Conservation (phyloP, 2,888 invertebrate species). For the Amblyjoppa proteus region DNA sequence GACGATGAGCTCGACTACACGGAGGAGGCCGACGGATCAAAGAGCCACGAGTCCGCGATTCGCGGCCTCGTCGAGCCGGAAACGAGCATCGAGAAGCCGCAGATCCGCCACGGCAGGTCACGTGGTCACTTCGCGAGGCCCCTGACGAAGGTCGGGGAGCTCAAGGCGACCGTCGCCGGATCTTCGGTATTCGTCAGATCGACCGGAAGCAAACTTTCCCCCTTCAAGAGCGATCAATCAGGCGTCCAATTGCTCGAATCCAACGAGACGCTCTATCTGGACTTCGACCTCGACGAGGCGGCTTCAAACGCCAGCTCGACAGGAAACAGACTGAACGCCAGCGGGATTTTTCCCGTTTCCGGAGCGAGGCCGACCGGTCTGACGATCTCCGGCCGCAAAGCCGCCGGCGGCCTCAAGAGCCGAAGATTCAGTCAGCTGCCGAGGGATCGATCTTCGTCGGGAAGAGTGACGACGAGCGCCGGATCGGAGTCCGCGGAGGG, state of each 20-base stretch:
- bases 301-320: slow-evolving; percentile 19
- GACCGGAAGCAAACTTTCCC: background rate
- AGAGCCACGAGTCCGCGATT: slow-evolving; percentile 33
- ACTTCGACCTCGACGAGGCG: slow-evolving; percentile 57
- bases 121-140: slow-evolving; percentile 80
- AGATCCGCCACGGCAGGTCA: slow-evolving; percentile 86
- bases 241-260: slow-evolving; percentile 19
- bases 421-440: background rate
- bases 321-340: background rate
- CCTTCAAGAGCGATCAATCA: background rate
- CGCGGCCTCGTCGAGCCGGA: slow-evolving; percentile 51
- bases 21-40: slow-evolving; percentile 11
- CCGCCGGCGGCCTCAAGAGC: background rate
- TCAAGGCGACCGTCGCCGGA: slow-evolving; percentile 9
- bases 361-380: background rate
- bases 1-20: background rate
- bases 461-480: slow-evolving; percentile 22
- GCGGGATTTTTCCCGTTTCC: background rate
- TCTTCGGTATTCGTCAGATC: background rate
- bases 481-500: background rate
- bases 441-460: slow-evolving; percentile 9
- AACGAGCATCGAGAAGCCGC: slow-evolving; percentile 74
- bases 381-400: background rate
- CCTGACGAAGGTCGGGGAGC: slow-evolving; percentile 52
- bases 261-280: slow-evolving; percentile 65